Evolutionary conservation across 2,888 invertebrate genomes (phyloP).

Genomic region (Noctua janthe): DNA sequence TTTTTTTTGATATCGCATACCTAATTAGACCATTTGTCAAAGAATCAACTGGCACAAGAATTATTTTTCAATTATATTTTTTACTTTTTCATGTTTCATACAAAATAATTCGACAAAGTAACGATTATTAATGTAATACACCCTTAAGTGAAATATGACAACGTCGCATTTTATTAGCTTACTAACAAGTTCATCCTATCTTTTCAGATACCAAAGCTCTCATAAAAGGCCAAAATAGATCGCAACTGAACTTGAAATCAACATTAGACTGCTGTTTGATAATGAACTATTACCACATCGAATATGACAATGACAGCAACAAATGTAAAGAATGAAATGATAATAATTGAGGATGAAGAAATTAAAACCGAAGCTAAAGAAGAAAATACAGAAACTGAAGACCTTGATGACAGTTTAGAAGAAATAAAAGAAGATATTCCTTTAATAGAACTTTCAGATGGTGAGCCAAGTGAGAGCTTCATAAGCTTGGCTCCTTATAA

Average conservation of each 20-base stretch:
- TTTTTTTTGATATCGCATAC: no score
- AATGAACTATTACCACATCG: conserved; percentile 30
- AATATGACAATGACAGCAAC: conserved; percentile 36
- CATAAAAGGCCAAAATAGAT: conserved; percentile 55
- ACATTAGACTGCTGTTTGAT: conserved; percentile 37
- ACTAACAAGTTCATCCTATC: background rate
- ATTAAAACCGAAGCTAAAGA: background rate
- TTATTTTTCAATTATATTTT: no score
- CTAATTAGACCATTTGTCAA: no score
- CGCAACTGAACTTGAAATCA: conserved; percentile 37
- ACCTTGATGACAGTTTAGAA: background rate
- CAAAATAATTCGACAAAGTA: no score
- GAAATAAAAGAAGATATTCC: background rate
- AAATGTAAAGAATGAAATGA: no score
- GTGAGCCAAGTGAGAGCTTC: background rate
- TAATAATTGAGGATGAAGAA: background rate
- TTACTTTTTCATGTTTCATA: no score
- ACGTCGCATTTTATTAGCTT: no score
- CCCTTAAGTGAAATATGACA: no score
- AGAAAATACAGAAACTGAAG: background rate
- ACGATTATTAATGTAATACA: no score
- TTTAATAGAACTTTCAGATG: background rate
- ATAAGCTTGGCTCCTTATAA: background rate
- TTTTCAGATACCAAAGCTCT: conserved; percentile 68
- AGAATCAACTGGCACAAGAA: no score